phyloP scores from a whole-genome alignment of 2,797 vertebrate genomes.

The Helicolenus hilgendorfi region DNA sequence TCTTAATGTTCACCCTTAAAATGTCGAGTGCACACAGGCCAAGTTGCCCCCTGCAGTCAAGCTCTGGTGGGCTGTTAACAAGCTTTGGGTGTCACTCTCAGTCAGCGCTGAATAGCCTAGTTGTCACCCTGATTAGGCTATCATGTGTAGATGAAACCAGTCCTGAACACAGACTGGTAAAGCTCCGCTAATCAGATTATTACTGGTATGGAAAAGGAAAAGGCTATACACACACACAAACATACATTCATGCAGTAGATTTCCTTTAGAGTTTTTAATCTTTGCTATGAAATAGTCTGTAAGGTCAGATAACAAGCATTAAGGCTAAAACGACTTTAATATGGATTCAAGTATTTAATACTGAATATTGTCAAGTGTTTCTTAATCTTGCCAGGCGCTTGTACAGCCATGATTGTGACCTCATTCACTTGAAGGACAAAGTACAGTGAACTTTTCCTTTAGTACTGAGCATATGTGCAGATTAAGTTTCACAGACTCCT shows the following conservation, averaged over 20 bases:
- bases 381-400: constrained; percentile 6
- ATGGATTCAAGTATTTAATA: constrained; percentile 17
- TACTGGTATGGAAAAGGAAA: constrained; percentile 64
- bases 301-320: constrained; percentile 21
- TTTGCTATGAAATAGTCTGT: constrained; percentile 5
- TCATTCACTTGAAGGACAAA: not conserved
- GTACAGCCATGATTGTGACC: constrained; percentile 5
- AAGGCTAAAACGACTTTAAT: constrained; percentile 8
- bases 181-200: constrained; percentile 88
- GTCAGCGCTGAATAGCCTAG: constrained; percentile 57
- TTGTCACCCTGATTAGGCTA: constrained; percentile 74
- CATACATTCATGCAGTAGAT: constrained; percentile 23
- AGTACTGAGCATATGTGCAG: constrained; percentile 28
- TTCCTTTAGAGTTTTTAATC: constrained; percentile 36
- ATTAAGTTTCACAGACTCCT: constrained; percentile 20
- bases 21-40: not conserved
- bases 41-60: not conserved
- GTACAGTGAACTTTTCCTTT: not conserved
- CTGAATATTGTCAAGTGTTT: constrained; percentile 13
- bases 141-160: constrained; percentile 84
- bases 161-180: constrained; percentile 82
- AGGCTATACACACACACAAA: constrained; percentile 38
- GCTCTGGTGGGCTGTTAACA: constrained; percentile 38
- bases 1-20: not conserved
- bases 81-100: constrained; percentile 55